Conservation (phyloP, 2,113 vertebrate species). For the Cyanistes caeruleus region DNA sequence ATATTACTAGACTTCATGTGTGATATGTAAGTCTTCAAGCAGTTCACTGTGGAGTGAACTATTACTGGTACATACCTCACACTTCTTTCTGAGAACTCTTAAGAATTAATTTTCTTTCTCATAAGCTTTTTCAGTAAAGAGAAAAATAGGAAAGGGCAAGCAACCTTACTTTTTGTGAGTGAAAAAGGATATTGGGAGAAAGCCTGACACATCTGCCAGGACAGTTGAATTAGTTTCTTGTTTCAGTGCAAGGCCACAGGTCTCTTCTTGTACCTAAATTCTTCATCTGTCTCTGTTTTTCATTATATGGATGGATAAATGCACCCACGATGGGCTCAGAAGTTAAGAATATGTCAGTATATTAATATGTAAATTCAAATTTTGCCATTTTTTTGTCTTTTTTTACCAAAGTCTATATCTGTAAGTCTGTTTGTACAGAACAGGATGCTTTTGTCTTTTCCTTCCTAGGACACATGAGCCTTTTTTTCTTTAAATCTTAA, state of each 20-base stretch:
- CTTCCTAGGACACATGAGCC: not conserved
- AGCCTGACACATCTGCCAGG: not conserved
- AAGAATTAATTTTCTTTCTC: not conserved
- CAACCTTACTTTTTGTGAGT: not conserved
- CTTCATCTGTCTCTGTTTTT: not conserved
- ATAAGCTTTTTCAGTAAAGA: not conserved
- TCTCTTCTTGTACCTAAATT: not conserved
- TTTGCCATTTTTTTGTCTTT: not conserved
- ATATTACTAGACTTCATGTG: not conserved
- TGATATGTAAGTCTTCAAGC: not conserved
- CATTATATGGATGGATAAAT: not conserved
- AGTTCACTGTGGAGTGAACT: not conserved
- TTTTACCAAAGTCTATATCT: not conserved
- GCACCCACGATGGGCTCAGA: not conserved
- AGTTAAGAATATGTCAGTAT: not conserved
- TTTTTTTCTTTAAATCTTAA: not conserved
- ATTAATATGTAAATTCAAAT: not conserved
- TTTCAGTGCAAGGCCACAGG: not conserved
- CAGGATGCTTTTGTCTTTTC: not conserved
- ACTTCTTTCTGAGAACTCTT: not conserved
- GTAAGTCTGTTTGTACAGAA: not conserved
- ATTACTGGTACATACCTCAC: not conserved
- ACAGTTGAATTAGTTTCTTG: not conserved
- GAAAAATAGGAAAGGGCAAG: not conserved
- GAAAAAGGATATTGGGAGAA: not conserved